Evolutionary conservation across 2,113 vertebrate species (phyloP).

Genomic region (Riparia riparia): DNA sequence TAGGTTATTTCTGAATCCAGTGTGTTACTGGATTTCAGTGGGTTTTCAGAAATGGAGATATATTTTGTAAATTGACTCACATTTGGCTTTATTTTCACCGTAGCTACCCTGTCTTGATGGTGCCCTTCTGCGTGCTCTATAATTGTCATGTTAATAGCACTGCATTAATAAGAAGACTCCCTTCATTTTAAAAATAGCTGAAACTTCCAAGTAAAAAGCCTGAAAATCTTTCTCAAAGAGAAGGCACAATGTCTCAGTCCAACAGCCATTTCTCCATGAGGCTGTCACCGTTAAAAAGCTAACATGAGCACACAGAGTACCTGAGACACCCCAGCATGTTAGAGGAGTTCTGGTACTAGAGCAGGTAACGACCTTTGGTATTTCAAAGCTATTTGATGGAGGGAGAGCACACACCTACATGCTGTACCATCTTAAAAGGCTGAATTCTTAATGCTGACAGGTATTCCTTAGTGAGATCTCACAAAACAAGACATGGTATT

Average conservation of each 20-base stretch:
- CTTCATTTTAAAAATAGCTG: background rate
- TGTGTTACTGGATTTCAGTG: background rate
- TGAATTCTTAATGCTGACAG: slow-evolving; percentile 31
- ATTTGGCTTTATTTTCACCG: background rate
- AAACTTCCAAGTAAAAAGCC: background rate
- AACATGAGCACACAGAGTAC: background rate
- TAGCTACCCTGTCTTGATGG: fast-evolving
- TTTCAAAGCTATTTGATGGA: slow-evolving; percentile 7
- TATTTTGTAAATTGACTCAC: background rate
- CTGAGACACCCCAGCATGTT: background rate
- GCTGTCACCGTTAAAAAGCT: background rate
- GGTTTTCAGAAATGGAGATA: background rate
- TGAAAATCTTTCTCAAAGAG: background rate
- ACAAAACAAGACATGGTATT: background rate
- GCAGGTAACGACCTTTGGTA: slow-evolving; percentile 39
- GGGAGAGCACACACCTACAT: background rate
- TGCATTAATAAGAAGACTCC: background rate
- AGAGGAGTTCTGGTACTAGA: background rate
- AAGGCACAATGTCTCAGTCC: background rate
- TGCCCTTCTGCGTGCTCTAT: background rate
- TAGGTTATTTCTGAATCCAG: background rate
- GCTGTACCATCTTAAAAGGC: background rate
- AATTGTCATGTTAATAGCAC: background rate
- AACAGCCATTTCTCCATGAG: background rate
- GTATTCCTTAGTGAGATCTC: slow-evolving; percentile 12